These are phyloP conservation scores for Zaprionus ghesquierei DNA, from an alignment of 1,140 invertebrate genomes.

Conservation along the genomic window DNA sequence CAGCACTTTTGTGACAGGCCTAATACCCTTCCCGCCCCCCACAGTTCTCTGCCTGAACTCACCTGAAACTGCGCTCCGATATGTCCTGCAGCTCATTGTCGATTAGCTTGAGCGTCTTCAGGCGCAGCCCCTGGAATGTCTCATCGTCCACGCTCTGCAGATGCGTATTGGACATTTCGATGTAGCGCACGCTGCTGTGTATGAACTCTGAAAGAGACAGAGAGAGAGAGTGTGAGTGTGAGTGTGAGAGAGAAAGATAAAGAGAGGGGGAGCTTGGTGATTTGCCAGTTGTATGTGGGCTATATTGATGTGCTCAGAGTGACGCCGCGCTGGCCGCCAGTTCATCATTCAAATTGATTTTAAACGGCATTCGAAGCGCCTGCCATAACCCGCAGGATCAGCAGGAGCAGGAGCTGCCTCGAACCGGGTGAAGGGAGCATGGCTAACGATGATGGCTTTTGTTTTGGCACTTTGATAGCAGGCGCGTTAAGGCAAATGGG, in stretches of 20 bases:
- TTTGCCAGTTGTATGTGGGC: neutral
- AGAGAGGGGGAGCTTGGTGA: neutral
- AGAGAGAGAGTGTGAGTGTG: slow-evolving; percentile 5
- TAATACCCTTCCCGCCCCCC: neutral
- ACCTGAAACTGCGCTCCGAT: slow-evolving; percentile 82
- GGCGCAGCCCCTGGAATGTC: slow-evolving; percentile 82
- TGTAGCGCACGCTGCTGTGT: slow-evolving; percentile 83
- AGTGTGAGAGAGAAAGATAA: neutral
- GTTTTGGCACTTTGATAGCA: slow-evolving; percentile 77
- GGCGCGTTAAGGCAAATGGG: slow-evolving; percentile 76
- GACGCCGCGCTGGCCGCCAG: slow-evolving; percentile 40
- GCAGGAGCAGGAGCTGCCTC: slow-evolving; percentile 9
- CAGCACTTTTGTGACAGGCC: slow-evolving; percentile 33
- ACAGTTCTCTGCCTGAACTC: slow-evolving; percentile 41
- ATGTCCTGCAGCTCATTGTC: slow-evolving; percentile 84
- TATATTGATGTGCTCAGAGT: slow-evolving; percentile 35
- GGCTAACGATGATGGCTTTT: slow-evolving; percentile 79
- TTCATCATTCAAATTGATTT: slow-evolving; percentile 80
- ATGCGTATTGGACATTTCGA: slow-evolving; percentile 84
- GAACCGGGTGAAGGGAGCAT: neutral
- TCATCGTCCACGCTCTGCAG: slow-evolving; percentile 83
- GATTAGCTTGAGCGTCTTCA: slow-evolving; percentile 84
- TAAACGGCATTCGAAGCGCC: slow-evolving; percentile 74
- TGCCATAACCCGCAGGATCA: slow-evolving; percentile 63
- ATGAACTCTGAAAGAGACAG: slow-evolving; percentile 82